Base-by-base conservation (phyloP, 2,888 invertebrate genomes). In the Athrips mouffetella region DNA sequence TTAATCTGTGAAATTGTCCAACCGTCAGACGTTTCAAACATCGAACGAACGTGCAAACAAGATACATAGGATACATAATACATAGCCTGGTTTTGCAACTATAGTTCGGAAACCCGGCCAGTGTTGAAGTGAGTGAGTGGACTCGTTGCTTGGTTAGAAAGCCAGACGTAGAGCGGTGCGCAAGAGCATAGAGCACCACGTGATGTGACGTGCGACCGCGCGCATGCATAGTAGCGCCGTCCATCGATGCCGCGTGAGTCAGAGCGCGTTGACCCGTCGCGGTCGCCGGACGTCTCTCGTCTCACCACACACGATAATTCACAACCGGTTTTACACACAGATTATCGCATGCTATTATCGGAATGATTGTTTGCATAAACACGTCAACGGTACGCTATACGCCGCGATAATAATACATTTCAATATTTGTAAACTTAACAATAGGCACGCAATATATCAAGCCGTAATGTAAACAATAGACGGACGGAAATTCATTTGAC, bases 251-350 rank as follows among this genome's bases (percentile, higher is more conserved):
- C 62, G 56, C 58, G 57, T 72, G 68, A 69, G 54, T 69, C 72
- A 80, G n/a, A 79, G 84, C 81, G 64, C 84, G 77, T 77, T 81
- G 84, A 84, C 81, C 81, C 67, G 67, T 60, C 59, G 57, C 59
- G 54, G 56, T 54, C 47, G 58, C 60, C 69, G 74, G 73, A 74
- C 78, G 73, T 57, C 48, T 41, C 23, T n/a, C 25, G 23, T 5
- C n/a, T n/a, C 4, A 35, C 45, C 7, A 35, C 58, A 58, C 44
- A 41, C 48, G 45, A 48, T 41, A 31, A 40, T 65, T 67, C 63
- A 68, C 68, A 75, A 80, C 75, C 67, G 70, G 73, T 72, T 70
- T 55, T 58, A 63, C 63, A 59, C 65, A 67, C 60, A 59, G 41
- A 60, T 60, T 57, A 62, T 64, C 67, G 61, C 65, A 66, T 67